Percentiles rank a stretch among this genome's conserved stretches.
phyloP scores from a whole-genome alignment of 2,888 invertebrate genomes.

The Tinea semifulvella region DNA sequence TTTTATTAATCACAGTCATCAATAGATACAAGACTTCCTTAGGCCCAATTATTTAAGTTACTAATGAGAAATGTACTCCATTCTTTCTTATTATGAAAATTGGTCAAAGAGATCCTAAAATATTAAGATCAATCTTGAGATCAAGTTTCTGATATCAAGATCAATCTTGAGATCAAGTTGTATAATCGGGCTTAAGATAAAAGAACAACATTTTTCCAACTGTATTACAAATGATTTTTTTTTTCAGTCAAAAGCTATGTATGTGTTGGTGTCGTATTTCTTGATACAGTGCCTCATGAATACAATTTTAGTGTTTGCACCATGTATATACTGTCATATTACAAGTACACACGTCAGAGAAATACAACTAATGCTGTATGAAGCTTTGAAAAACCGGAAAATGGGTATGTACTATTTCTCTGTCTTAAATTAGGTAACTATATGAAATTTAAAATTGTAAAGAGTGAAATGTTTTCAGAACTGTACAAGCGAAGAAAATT shows the following conservation, averaged over 20 bases:
- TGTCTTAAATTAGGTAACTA: neutral
- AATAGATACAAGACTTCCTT: no score
- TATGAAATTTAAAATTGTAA: neutral
- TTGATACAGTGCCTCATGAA: conserved; percentile 34
- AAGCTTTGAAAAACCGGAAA: conserved; percentile 33
- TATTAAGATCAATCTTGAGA: no score
- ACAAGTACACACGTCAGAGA: conserved; percentile 33
- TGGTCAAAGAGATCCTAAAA: no score
- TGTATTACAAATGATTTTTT: neutral
- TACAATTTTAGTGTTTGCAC: conserved; percentile 32
- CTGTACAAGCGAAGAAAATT: conserved; percentile 39
- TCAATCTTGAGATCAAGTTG: no score
- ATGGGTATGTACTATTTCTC: conserved; percentile 27
- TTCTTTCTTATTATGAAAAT: no score
- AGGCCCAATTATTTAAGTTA: no score
- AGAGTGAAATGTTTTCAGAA: conserved; percentile 26
- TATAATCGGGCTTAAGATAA: no score
- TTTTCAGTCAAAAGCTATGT: neutral
- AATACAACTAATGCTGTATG: conserved; percentile 39
- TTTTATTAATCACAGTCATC: no score
- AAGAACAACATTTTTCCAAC: no score
- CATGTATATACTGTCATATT: conserved; percentile 40
- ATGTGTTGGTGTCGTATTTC: conserved; percentile 24
- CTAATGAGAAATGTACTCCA: no score
- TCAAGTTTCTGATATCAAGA: no score